Evolutionary conservation across 64 coral and sea anemone species (phyloP), one percentile per base, ranked within the genome.

Genomic region (Actinia tenebrosa): DNA sequence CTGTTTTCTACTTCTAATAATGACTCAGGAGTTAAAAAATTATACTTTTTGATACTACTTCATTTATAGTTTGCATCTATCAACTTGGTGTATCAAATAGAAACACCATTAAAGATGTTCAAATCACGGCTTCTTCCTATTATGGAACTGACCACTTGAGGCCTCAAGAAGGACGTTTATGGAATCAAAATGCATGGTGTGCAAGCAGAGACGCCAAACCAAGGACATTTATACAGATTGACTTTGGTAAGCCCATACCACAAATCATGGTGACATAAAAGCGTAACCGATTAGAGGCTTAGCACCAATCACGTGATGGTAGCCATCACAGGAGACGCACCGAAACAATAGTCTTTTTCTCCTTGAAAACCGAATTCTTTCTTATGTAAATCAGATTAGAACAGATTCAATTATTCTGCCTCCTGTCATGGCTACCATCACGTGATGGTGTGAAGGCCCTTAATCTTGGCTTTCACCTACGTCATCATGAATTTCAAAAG

Each of bases 41-140:
- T 0, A 37, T 37, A 37, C 30, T 37, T 37, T 37, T 37, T 37
- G 30, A 37, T 37, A 37, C 30, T 37, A 37, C 30, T 81, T 84
- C 50, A 15, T 17, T 92, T 64, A 11, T 5, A 96, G 94, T 96
- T 87, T 96, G 94, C 83, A 90, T 92, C 60, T 93, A 96, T 78
- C 64, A 87, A 56, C 81, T 96, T 82, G 94, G 94, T 45, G 91
- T 96, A 59, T 71, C 56, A 3, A 96, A 92, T 53, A 82, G 86
- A 64, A 63, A 87, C 42, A 22, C 86, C 1, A 90, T 96, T n/a
- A 81, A 92, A 63, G 85, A 96, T 66, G 46, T 87, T 69, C 94
- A 96, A 66, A 96, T 96, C 50, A 93, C 94, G 16, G 94, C 94
- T 27, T 93, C 91, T 4, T 96, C 94, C 3, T 87, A 92, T 56